These are phyloP conservation scores for Hydrotaea diabolus DNA, from an alignment of 2,888 invertebrate genomes.

Conservation along the genomic window DNA sequence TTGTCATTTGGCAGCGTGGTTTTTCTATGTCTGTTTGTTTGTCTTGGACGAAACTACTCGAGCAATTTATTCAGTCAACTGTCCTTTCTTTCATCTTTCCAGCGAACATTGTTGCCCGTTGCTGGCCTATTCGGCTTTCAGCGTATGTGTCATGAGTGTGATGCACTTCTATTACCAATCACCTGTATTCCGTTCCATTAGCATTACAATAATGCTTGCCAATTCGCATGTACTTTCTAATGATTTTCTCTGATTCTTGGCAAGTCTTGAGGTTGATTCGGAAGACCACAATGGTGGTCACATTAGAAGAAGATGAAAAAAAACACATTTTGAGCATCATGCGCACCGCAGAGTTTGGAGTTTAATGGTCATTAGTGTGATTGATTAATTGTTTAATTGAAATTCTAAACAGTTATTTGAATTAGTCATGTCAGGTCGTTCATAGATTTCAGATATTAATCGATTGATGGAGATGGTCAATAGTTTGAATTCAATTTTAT, in stretches of 20 bases:
- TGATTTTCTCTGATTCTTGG: constrained; percentile 50
- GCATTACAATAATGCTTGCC: constrained; percentile 56
- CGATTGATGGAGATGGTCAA: constrained; percentile 47
- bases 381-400: constrained; percentile 67
- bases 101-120: constrained; percentile 11
- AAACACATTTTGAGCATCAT: constrained; percentile 47
- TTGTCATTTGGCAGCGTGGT: constrained; percentile 54
- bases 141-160: neutral
- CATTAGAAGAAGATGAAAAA: constrained; percentile 49
- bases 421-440: constrained; percentile 55
- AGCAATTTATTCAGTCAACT: constrained; percentile 16
- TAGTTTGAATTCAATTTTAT: neutral
- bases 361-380: constrained; percentile 44
- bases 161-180: constrained; percentile 43
- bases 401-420: constrained; percentile 64
- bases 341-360: neutral
- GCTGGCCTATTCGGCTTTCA: neutral
- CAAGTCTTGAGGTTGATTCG: constrained; percentile 18
- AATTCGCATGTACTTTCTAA: constrained; percentile 55
- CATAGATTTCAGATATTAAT: constrained; percentile 51
- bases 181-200: constrained; percentile 60
- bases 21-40: neutral
- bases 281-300: constrained; percentile 2
- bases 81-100: constrained; percentile 21
- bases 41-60: constrained; percentile 6